phyloP scores from a whole-genome alignment of 2,888 invertebrate genomes.

The Plagiodera versicolora region DNA sequence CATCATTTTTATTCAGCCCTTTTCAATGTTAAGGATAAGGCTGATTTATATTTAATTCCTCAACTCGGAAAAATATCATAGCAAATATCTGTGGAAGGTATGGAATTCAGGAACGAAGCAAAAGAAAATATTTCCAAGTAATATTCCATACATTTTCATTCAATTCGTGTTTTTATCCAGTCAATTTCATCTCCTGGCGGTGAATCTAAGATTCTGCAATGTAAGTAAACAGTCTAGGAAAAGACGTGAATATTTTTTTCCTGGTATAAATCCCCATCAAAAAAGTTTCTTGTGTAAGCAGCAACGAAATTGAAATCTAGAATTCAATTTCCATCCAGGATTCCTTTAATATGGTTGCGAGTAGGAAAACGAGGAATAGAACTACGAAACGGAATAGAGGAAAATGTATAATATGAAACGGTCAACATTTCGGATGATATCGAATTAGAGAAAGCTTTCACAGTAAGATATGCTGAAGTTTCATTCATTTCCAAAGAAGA shows the following conservation, averaged over 20 bases:
- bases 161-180: constrained; percentile 2
- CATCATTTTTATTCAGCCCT: too few species aligned
- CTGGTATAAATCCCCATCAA: constrained; percentile 13
- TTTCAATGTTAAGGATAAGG: too few species aligned
- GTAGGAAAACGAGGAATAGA: constrained; percentile 25
- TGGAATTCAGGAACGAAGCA: too few species aligned
- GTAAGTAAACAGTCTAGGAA: constrained; percentile 21
- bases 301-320: constrained; percentile 34
- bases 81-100: too few species aligned
- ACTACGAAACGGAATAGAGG: background rate
- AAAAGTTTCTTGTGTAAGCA: constrained; percentile 26
- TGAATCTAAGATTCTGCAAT: constrained; percentile 9
- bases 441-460: background rate
- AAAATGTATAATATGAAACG: constrained; percentile 32
- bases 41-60: too few species aligned
- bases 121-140: too few species aligned
- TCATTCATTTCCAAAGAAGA: too few species aligned
- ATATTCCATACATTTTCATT: background rate
- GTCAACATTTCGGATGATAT: constrained; percentile 30
- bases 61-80: too few species aligned
- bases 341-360: constrained; percentile 33
- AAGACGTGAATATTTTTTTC: constrained; percentile 16
- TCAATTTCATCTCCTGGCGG: constrained; percentile 8
- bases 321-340: constrained; percentile 35
- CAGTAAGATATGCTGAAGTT: background rate